A percentile compares a stretch with the other conserved stretches of the same genome.
Evolutionary conservation across 1,140 invertebrate species (phyloP).

Genomic region (Heliothis subflexa): DNA sequence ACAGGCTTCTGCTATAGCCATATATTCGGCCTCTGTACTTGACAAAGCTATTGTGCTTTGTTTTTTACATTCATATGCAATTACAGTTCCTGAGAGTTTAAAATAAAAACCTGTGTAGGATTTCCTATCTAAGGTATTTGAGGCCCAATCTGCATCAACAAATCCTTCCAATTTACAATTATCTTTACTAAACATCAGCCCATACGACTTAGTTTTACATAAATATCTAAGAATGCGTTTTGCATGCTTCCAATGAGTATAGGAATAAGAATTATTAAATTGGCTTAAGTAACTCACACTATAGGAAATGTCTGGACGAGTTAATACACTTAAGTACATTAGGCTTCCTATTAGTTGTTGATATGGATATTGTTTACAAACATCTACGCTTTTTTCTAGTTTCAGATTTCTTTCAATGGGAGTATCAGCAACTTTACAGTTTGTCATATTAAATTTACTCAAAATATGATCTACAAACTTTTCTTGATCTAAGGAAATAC

Average conservation of each 20-base stretch:
- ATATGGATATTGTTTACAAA: slow-evolving; percentile 44
- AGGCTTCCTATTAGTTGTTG: slow-evolving; percentile 49
- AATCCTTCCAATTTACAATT: slow-evolving; percentile 53
- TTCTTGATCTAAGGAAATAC: slow-evolving; percentile 52
- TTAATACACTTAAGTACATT: slow-evolving; percentile 51
- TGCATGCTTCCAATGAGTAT: no score
- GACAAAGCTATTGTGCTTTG: slow-evolving; percentile 55
- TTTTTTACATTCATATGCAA: slow-evolving; percentile 41
- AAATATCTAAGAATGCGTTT: no score
- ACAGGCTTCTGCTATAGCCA: slow-evolving; percentile 59
- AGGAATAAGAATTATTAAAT: slow-evolving; percentile 22
- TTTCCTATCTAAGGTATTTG: slow-evolving; percentile 54
- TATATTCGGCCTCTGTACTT: slow-evolving; percentile 79
- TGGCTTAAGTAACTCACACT: slow-evolving; percentile 50
- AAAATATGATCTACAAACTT: slow-evolving; percentile 58
- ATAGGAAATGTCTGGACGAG: slow-evolving; percentile 46
- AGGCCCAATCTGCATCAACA: slow-evolving; percentile 76
- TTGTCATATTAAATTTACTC: slow-evolving; percentile 49
- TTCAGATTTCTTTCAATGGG: slow-evolving; percentile 50
- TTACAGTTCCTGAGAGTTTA: slow-evolving; percentile 45
- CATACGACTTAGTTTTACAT: slow-evolving; percentile 2
- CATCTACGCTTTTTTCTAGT: slow-evolving; percentile 32
- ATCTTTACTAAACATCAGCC: slow-evolving; percentile 38
- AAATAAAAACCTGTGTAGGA: slow-evolving; percentile 62
- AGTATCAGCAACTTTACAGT: slow-evolving; percentile 44